Conservation (phyloP, 1,140 invertebrate genomes). For the Goniozus legneri region DNA sequence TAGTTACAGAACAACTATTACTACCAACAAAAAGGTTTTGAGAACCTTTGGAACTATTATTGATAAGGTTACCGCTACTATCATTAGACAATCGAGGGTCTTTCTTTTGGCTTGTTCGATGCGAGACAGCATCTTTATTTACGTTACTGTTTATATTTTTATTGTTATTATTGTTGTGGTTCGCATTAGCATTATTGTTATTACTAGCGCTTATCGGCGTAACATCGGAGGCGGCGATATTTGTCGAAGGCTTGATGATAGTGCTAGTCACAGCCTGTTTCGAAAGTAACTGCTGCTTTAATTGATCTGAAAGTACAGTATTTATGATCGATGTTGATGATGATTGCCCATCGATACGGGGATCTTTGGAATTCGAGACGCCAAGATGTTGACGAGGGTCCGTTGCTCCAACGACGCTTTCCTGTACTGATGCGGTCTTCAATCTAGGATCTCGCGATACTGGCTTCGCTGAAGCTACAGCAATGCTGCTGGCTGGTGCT, state of each 20-base stretch:
- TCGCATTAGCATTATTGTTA: constrained; percentile 46
- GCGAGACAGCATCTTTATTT: constrained; percentile 48
- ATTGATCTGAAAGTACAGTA: constrained; percentile 43
- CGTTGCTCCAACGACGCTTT: background rate
- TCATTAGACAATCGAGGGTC: constrained; percentile 48
- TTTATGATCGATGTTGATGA: constrained; percentile 29
- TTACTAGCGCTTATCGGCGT: constrained; percentile 32
- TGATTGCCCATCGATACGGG: constrained; percentile 22
- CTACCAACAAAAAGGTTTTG: constrained; percentile 29
- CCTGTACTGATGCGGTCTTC: constrained; percentile 30
- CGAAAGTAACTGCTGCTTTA: constrained; percentile 44
- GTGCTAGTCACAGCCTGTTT: constrained; percentile 41
- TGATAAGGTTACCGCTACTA: constrained; percentile 41
- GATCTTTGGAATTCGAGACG: constrained; percentile 23
- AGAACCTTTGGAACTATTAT: constrained; percentile 35
- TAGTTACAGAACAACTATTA: constrained; percentile 24
- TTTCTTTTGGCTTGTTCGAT: constrained; percentile 51
- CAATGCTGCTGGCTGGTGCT: constrained; percentile 63
- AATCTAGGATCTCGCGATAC: constrained; percentile 61
- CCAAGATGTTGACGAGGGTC: constrained; percentile 23
- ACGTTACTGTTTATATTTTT: constrained; percentile 42
- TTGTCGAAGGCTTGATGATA: constrained; percentile 35
- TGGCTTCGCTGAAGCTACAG: constrained; percentile 55
- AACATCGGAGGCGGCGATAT: constrained; percentile 29
- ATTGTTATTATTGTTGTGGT: constrained; percentile 42